Base-by-base conservation (phyloP, 2,797 vertebrate species). In the Pangasius djambal region DNA sequence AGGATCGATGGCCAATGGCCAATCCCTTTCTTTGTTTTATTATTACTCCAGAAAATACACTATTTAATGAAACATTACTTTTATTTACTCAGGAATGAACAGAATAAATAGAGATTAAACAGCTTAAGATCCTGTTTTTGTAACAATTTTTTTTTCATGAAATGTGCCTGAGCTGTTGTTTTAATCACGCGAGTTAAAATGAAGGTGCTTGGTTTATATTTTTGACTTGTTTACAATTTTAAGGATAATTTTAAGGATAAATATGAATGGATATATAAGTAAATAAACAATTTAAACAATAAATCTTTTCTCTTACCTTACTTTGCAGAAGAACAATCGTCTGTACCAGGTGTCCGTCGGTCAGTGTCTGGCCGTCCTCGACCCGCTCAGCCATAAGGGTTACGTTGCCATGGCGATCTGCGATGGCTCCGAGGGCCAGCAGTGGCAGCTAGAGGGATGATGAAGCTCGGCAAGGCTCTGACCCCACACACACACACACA, bases 261-360 rank as follows among this genome's bases (percentile, higher is more conserved):
- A 70, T 70, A 70, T 37, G 67, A 70, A 37, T 9, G n/a, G 61
- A 65, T 37, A 9, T 37, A 31, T 70, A 2, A 70, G 20, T 70
- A 7, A 70, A 70, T 52, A 1, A 72, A 22, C 34, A 9, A n/a
- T n/a, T n/a, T n/a, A n/a, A n/a, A n/a, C n/a, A n/a, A n/a, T n/a
- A n/a, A n/a, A 4, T 63, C 22, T 20, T 22, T 6, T 57, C 50
- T 37, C 52, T 61, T 1, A 34, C 52, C 52, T 8, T 28, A 25
- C 18, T 6, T 83, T 52, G 1, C 85, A 99, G 98, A 98, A 97
- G n/a, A 97, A 96, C 28, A 96, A 94, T 87, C 96, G 97, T 12
- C 95, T 99, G 44, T 99, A 99, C 94, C 98, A 99, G 95, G 98
- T 99, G 65, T 99, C 98, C 0, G 98, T 97, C 3, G 98, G 98